phyloP scores from a whole-genome alignment of 1,140 invertebrate genomes.

The Drosophila oshimai region DNA sequence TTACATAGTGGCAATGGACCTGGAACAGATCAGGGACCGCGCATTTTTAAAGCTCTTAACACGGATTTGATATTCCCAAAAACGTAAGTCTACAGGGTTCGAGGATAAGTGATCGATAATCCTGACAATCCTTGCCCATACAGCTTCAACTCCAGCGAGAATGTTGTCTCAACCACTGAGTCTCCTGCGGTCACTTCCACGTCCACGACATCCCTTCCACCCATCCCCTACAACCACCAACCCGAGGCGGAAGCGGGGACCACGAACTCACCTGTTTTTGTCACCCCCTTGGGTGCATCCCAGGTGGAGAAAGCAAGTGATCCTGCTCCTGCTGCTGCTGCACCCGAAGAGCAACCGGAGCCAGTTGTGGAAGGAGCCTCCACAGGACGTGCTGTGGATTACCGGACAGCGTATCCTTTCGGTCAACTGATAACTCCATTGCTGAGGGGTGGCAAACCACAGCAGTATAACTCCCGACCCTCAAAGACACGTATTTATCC shows the following conservation, averaged over 20 bases:
- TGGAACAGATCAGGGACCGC: constrained; percentile 52
- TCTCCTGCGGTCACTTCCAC: constrained; percentile 14
- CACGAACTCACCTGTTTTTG: constrained; percentile 32
- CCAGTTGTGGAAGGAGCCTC: constrained; percentile 38
- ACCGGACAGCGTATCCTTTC: constrained; percentile 73
- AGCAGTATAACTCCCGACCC: constrained; percentile 41
- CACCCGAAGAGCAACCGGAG: constrained; percentile 11
- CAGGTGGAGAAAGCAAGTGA: neutral
- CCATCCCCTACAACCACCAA: constrained; percentile 65
- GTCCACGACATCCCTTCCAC: constrained; percentile 14
- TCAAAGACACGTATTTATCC: constrained; percentile 41
- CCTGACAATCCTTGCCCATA: neutral
- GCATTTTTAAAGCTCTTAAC: constrained; percentile 75
- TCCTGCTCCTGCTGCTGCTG: neutral
- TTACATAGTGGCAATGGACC: constrained; percentile 24
- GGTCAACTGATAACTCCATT: constrained; percentile 69
- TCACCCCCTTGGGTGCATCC: constrained; percentile 36
- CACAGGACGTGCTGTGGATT: constrained; percentile 77
- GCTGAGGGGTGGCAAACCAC: constrained; percentile 46
- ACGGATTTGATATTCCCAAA: constrained; percentile 79
- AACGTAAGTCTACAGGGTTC: constrained; percentile 50
- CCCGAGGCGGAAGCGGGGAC: neutral
- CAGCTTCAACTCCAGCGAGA: constrained; percentile 75
- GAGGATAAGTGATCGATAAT: neutral
- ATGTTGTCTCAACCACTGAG: constrained; percentile 61